Conservation (phyloP, 2,113 vertebrate genomes). For the Otocyon megalotis region DNA sequence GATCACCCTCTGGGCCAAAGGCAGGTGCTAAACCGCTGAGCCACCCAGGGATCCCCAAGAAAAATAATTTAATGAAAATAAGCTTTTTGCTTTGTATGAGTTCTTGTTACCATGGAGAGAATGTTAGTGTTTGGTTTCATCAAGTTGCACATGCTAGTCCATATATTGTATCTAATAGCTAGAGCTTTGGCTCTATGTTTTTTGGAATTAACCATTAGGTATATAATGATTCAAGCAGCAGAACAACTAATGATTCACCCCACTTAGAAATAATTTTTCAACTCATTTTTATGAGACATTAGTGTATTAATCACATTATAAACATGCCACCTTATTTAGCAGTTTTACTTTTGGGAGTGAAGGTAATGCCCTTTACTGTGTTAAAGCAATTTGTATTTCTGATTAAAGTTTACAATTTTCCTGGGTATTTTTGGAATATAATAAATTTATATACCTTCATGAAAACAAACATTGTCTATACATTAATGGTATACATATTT, state of each 20-base stretch:
- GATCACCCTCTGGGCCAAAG: no score
- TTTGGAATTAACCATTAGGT: constrained; percentile 59
- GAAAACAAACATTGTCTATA: not conserved
- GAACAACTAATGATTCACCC: constrained; percentile 36
- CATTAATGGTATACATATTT: not conserved
- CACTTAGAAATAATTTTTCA: constrained; percentile 60
- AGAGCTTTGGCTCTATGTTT: constrained; percentile 58
- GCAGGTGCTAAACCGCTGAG: no score
- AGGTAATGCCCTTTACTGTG: not conserved
- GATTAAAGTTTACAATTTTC: not conserved
- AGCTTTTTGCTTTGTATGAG: constrained; percentile 28
- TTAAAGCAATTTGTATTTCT: constrained; percentile 4
- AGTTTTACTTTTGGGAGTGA: not conserved
- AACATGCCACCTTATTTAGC: not conserved
- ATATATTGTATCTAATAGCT: constrained; percentile 72
- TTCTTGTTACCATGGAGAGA: constrained; percentile 66
- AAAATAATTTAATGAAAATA: constrained; percentile 59
- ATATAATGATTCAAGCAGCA: constrained; percentile 70
- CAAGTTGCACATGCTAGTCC: constrained; percentile 66
- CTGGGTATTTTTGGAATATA: not conserved
- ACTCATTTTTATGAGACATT: constrained; percentile 60
- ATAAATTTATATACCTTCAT: not conserved
- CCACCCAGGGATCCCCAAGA: no score
- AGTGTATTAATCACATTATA: not conserved
- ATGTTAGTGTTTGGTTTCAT: constrained; percentile 69